Conservation (phyloP, 2,113 vertebrate species). For the Eulemur rufifrons region DNA sequence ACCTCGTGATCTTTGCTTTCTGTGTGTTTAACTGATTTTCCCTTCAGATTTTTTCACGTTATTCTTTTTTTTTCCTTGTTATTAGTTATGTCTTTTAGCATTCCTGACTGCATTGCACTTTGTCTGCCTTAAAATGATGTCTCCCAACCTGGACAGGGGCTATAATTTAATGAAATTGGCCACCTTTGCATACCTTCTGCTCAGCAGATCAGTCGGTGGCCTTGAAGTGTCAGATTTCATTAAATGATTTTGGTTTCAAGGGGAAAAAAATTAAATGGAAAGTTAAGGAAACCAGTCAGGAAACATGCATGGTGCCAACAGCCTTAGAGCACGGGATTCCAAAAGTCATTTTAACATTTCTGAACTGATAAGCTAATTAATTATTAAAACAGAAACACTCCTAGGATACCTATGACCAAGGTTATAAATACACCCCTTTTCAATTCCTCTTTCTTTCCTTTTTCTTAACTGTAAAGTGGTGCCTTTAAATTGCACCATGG, state of each 20-base stretch:
- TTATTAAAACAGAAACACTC: constrained; percentile 79
- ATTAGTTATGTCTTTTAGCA: constrained; percentile 71
- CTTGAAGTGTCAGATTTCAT: constrained; percentile 78
- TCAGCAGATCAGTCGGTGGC: constrained; percentile 82
- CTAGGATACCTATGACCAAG: neutral
- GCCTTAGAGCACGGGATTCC: constrained; percentile 47
- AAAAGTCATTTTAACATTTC: constrained; percentile 62
- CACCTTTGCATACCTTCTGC: constrained; percentile 73
- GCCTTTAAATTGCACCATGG: neutral
- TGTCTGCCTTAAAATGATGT: constrained; percentile 78
- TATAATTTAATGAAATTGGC: constrained; percentile 79
- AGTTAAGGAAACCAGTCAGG: constrained; percentile 72
- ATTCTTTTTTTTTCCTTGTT: constrained; percentile 72
- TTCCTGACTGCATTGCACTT: constrained; percentile 73
- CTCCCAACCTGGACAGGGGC: constrained; percentile 72
- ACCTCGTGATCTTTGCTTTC: constrained; percentile 49
- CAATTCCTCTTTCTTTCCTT: constrained; percentile 59
- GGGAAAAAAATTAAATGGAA: constrained; percentile 45
- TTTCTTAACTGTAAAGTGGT: neutral
- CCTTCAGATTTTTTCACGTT: constrained; percentile 74
- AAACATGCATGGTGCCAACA: constrained; percentile 58
- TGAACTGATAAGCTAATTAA: constrained; percentile 70
- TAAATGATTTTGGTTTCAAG: constrained; percentile 71
- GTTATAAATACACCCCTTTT: constrained; percentile 42
- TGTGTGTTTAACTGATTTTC: constrained; percentile 58